Evolutionary conservation across 2,113 vertebrate species (phyloP), one percentile per base, ranked within the genome.

Genomic region (Mastomys coucha): DNA sequence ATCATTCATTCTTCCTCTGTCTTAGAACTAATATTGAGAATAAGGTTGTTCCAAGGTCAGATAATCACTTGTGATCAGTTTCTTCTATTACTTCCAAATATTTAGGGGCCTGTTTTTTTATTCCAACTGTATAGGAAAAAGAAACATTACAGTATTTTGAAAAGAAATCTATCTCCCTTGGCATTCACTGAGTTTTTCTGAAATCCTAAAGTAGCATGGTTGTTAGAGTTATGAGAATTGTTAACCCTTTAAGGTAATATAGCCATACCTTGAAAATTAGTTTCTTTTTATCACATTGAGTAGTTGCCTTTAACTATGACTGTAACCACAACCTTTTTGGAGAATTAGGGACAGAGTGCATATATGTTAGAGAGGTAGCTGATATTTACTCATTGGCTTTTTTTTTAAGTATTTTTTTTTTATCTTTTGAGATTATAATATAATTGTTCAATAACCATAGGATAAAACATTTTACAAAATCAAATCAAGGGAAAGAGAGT

Each of bases 221-320:
- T 56, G 39, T 89, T 92, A 85, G 51, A 85, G 22, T 86, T 53
- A 78, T 85, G 53, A 89, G 88, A 42, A 69, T 96, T 72, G 63
- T 42, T 2, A 8, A n/a, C 58, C 60, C 53, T 89, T 94, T 19
- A 88, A 56, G 19, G 1, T 72, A 65, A 36, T 51, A 16, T 89
- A 56, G 89, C 22, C 63, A 58, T 72, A 31, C 63, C 33, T 78
- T 78, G 63, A 78, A 90, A 45, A 78, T 70, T 45, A 78, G 42
- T 49, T 76, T 89, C 9, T 39, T 76, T 91, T 88, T 91, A 45
- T 67, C 31, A 91, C 8, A 58, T 77, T 96, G 69, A 45, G 33
- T 91, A 56, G 26, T 69, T 80, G 53, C n/a, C 56, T 88, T 96
- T 89, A 63, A 31, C 33, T 22, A 92, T 56, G 17, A n/a, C 4